Conservation (phyloP, 23 tunicate species). For the Corella eumyota region DNA sequence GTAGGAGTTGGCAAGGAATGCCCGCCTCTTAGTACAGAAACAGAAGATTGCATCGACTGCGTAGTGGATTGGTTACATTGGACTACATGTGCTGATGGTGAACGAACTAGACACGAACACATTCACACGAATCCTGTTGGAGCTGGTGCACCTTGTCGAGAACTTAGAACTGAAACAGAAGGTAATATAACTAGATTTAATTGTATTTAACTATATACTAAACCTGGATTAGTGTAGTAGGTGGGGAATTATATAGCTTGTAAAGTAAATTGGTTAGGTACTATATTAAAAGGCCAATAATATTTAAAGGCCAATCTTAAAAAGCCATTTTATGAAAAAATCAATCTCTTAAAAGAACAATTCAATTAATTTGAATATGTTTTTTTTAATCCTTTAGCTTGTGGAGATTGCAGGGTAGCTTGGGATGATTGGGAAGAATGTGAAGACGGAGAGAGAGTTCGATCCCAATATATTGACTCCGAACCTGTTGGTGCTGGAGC, state of each 20-base stretch:
- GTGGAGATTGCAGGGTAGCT: slow-evolving; percentile 32
- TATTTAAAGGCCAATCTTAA: too few relatives aligned
- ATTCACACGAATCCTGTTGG: slow-evolving; percentile 36
- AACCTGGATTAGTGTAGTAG: too few relatives aligned
- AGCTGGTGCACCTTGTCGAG: slow-evolving; percentile 31
- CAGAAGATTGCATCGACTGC: slow-evolving; percentile 58
- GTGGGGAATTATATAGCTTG: too few relatives aligned
- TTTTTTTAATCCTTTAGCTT: slow-evolving; percentile 27
- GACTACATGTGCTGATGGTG: slow-evolving; percentile 30
- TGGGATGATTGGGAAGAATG: slow-evolving; percentile 65
- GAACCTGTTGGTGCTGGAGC: slow-evolving; percentile 38
- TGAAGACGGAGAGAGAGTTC: slow-evolving; percentile 16
- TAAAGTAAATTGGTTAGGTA: too few relatives aligned
- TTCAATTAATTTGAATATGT: too few relatives aligned
- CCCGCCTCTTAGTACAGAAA: slow-evolving; percentile 11
- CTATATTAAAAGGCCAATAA: too few relatives aligned
- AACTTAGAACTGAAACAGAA: slow-evolving; percentile 19
- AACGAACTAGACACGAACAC: slow-evolving; percentile 9
- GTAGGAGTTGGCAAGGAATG: slow-evolving; percentile 75
- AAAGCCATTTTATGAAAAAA: too few relatives aligned
- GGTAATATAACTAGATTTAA: slow-evolving; percentile 5
- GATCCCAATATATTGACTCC: slow-evolving; percentile 15
- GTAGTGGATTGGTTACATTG: slow-evolving; percentile 47
- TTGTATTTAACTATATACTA: too few relatives aligned
- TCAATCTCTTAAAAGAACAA: too few relatives aligned